Percentiles rank a stretch among this genome's conserved stretches.
Conservation (phyloP, 2,113 vertebrate species). For the Gymnobelideus leadbeateri region DNA sequence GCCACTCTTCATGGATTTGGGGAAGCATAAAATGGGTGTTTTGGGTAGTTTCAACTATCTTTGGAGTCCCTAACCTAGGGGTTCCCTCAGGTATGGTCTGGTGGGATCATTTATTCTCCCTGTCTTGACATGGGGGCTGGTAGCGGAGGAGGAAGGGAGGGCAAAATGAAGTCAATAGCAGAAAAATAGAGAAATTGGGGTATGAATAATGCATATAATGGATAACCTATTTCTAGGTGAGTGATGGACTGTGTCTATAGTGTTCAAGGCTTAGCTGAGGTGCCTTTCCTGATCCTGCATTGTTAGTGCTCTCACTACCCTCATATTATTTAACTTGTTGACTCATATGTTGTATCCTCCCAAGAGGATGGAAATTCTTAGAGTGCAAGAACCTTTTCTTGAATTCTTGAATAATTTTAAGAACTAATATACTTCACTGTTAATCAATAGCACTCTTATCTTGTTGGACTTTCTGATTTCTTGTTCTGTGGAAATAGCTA, state of each 20-base stretch:
- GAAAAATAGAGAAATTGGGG: background rate
- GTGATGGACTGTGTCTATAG: background rate
- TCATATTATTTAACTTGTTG: too few species aligned
- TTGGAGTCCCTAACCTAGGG: too few species aligned
- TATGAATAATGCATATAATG: background rate
- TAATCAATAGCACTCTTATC: background rate
- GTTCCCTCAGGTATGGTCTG: too few species aligned
- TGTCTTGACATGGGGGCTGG: too few species aligned
- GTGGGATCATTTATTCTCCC: too few species aligned
- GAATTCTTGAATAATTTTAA: background rate
- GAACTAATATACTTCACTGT: background rate
- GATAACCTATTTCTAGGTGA: background rate
- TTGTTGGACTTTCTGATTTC: background rate
- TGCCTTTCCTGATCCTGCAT: background rate
- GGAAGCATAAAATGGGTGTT: too few species aligned
- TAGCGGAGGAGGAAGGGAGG: background rate
- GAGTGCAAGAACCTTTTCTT: background rate
- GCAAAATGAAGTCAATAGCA: background rate
- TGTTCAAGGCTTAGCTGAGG: background rate
- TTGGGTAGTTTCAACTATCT: too few species aligned
- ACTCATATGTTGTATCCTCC: background rate
- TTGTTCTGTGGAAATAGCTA: too few species aligned
- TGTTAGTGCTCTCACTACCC: background rate
- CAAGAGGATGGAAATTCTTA: background rate
- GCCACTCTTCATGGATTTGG: too few species aligned